Percentiles rank a stretch among this genome's conserved stretches.
Conservation (phyloP, 2,113 vertebrate species). For the Oenanthe melanoleuca region DNA sequence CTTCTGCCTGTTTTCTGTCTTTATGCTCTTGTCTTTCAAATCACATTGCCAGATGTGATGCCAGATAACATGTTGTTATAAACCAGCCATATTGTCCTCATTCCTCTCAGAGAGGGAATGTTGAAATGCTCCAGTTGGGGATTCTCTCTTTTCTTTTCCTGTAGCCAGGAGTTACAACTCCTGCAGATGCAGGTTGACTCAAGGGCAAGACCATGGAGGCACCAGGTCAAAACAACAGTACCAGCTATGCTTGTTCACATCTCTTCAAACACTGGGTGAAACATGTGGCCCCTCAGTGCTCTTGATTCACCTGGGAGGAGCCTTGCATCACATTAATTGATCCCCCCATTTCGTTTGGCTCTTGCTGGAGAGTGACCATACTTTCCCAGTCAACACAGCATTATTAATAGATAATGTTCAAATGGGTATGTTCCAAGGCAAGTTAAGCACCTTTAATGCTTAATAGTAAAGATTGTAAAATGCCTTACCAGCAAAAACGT, state of each 20-base stretch:
- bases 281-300: fast-evolving
- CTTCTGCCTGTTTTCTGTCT: not conserved
- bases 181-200: not conserved
- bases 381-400: not conserved
- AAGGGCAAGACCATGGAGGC: not conserved
- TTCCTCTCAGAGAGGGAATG: not conserved
- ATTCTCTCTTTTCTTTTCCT: not conserved
- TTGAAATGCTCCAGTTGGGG: not conserved
- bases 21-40: not conserved
- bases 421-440: not conserved
- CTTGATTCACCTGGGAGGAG: not conserved
- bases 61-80: not conserved
- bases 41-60: not conserved
- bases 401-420: not conserved
- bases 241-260: not conserved
- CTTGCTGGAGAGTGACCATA: not conserved
- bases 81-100: not conserved
- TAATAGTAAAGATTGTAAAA: not conserved
- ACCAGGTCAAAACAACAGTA: not conserved
- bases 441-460: not conserved
- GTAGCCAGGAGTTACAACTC: not conserved
- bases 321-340: fast-evolving
- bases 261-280: not conserved
- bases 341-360: not conserved
- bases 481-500: not conserved